Base-by-base conservation (phyloP, 2,113 vertebrate species). In the Aphyosemion australe region DNA sequence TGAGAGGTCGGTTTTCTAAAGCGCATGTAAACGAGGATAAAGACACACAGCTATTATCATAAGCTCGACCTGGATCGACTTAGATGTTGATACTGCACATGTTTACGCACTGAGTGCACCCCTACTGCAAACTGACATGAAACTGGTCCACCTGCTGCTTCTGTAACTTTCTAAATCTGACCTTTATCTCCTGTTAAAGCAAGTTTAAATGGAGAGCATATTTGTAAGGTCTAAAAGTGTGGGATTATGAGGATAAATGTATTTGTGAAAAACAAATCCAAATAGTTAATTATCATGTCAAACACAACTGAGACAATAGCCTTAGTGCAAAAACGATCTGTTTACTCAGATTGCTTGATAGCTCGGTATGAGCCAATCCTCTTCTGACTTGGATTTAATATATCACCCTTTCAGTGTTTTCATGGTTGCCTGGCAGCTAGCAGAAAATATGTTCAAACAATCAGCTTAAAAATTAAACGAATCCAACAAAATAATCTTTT, bases 101-200 rank as follows among this genome's bases (percentile, higher is more conserved):
- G n/a, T n/a, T n/a, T n/a, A n/a, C n/a, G n/a, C n/a, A n/a, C n/a
- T n/a, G n/a, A n/a, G n/a, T n/a, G n/a, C n/a, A n/a, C n/a, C n/a
- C n/a, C n/a, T n/a, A n/a, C n/a, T n/a, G 51, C 60, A 57, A 45
- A 26, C 64, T 69, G 51, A 42, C 49, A 62, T 42, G 37, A 41
- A 26, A 47, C 21, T 20, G 10, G 12, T 13, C 37, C 48, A 55
- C 16, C 8, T 26, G 7, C 51, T 21, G 31, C 16, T 12, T 68
- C 19, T 19, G 19, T 32, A 31, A 52, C 3, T 15, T 0, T 6
- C 3, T 3, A 32, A 37, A 37, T 37, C 15, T 3, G 34, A n/a
- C 4, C 9, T 34, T 37, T 7, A 14, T 54, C 18, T 21, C 4
- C 49, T 51, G 19, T 51, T 48, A 8, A 48, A 48, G 20, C 9